Conservation (phyloP, 2,113 vertebrate species). For the Accipiter cooperii region DNA sequence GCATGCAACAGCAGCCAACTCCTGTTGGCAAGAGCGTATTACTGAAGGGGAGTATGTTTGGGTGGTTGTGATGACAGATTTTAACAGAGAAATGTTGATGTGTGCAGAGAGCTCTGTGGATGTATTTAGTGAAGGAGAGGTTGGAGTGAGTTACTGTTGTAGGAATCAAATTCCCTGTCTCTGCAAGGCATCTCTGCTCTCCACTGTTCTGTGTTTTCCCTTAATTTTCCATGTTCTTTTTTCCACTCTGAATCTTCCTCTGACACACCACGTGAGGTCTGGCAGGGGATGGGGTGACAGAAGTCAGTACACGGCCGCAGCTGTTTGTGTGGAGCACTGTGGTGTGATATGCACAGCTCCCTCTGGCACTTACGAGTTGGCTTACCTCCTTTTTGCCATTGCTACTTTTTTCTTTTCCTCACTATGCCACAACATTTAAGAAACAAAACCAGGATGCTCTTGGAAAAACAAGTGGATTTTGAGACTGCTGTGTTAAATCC, state of each 20-base stretch:
- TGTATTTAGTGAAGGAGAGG: background rate
- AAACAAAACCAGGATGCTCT: background rate
- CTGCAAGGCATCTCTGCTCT: background rate
- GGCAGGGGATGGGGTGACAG: background rate
- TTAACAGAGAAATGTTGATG: background rate
- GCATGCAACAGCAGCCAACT: background rate
- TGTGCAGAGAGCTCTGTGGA: background rate
- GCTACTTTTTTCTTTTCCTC: background rate
- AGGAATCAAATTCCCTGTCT: background rate
- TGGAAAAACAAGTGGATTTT: background rate
- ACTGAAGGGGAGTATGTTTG: background rate
- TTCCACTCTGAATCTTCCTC: background rate
- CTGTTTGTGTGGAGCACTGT: background rate
- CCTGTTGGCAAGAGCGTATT: background rate
- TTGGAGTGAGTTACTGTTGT: background rate
- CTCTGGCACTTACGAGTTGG: background rate
- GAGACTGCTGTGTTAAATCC: background rate
- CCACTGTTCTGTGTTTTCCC: background rate
- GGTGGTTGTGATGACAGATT: background rate
- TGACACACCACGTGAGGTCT: background rate
- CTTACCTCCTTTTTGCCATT: background rate
- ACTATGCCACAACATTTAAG: background rate
- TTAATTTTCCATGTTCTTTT: background rate
- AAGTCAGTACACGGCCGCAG: background rate
- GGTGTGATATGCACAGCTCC: background rate